Evolutionary conservation across 2,113 vertebrate genomes (phyloP).

Genomic region (Corythornis madagascariensis): DNA sequence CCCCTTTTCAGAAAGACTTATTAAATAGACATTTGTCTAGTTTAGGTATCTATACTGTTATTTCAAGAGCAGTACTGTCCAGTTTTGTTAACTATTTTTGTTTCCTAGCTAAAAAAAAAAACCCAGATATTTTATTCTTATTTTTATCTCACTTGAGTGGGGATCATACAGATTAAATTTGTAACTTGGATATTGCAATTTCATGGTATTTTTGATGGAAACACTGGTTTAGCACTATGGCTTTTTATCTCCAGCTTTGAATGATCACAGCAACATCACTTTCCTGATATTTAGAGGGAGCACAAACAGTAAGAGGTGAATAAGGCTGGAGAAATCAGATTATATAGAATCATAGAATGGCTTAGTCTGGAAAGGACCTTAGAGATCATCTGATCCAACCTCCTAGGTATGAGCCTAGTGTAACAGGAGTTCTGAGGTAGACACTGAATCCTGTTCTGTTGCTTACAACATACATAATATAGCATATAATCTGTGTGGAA

Average conservation of each 20-base stretch:
- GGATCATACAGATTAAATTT: neutral
- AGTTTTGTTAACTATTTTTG: neutral
- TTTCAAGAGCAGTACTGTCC: neutral
- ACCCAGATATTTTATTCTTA: neutral
- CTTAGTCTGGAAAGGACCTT: no score
- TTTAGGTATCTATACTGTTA: neutral
- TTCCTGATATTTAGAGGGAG: neutral
- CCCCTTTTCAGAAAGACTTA: neutral
- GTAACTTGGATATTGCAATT: neutral
- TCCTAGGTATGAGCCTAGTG: slow-evolving; percentile 39
- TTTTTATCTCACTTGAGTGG: neutral
- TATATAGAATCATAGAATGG: neutral
- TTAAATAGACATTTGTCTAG: neutral
- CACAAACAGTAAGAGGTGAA: neutral
- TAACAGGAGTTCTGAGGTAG: slow-evolving; percentile 62
- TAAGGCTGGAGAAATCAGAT: neutral
- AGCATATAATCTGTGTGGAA: neutral
- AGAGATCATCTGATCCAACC: no score
- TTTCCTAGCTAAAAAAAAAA: neutral
- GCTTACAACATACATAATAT: slow-evolving; percentile 2
- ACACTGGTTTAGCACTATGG: neutral
- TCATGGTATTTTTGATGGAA: neutral
- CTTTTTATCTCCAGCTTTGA: neutral
- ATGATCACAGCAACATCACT: neutral
- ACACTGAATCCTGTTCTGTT: neutral